Evolutionary conservation across 2,113 vertebrate species (phyloP).

Genomic region (Dolichotis patagonum): DNA sequence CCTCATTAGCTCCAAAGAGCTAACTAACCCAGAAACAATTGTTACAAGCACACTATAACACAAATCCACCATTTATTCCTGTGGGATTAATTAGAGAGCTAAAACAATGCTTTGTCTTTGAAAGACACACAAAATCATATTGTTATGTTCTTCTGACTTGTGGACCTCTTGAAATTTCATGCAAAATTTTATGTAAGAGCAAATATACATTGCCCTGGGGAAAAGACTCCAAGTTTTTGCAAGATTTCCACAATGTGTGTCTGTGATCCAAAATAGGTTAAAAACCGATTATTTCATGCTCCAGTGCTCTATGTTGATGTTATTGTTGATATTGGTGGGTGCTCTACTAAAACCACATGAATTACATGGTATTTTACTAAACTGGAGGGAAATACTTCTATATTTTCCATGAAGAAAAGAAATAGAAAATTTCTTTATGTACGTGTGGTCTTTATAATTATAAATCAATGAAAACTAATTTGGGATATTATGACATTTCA

Average conservation of each 20-base stretch:
- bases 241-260: conserved; percentile 53
- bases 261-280: conserved; percentile 59
- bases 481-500: conserved; percentile 60
- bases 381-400: conserved; percentile 35
- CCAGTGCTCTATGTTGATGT: conserved; percentile 65
- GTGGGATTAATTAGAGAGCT: conserved; percentile 82
- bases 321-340: conserved; percentile 50
- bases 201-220: conserved; percentile 65
- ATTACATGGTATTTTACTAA: conserved; percentile 51
- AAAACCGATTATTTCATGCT: conserved; percentile 53
- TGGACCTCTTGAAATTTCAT: conserved; percentile 73
- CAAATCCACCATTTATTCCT: conserved; percentile 78
- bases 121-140: conserved; percentile 79
- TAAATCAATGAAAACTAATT: conserved; percentile 45
- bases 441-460: conserved; percentile 21
- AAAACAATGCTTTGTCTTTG: conserved; percentile 80
- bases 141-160: conserved; percentile 70
- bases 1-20: conserved; percentile 78
- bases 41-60: conserved; percentile 79
- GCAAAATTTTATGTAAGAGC: conserved; percentile 73
- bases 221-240: conserved; percentile 60
- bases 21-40: conserved; percentile 79
- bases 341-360: conserved; percentile 39
- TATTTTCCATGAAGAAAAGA: neutral
- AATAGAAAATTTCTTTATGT: conserved; percentile 48